Evolutionary conservation across 2,797 vertebrate species (phyloP).

Genomic region (Uromys caudimaculatus): DNA sequence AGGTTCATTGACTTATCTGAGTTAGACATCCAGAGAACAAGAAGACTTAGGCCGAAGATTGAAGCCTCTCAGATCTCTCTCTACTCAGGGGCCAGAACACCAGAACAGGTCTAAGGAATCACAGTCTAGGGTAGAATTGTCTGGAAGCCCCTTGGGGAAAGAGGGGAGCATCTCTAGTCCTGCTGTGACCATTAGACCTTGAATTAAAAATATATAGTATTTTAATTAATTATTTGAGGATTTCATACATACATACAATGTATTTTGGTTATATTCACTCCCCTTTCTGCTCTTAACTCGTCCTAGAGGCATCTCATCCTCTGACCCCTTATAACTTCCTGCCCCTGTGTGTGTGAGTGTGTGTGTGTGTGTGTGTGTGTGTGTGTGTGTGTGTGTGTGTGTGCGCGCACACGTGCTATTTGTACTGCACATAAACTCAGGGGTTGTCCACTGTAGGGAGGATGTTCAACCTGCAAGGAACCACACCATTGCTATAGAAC

Average conservation of each 20-base stretch:
- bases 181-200: neutral
- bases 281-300: too few species aligned
- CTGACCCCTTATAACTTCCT: neutral
- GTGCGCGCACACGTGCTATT: too few species aligned
- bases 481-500: neutral
- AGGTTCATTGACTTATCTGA: neutral
- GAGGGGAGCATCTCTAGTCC: neutral
- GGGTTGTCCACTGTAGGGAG: neutral
- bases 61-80: neutral
- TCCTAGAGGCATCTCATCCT: neutral
- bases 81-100: neutral
- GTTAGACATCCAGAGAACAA: neutral
- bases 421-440: neutral
- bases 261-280: neutral
- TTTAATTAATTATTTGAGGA: neutral
- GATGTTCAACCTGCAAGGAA: neutral
- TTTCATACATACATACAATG: neutral
- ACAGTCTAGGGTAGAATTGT: fast-evolving
- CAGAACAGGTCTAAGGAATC: neutral
- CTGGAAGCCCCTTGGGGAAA: fast-evolving
- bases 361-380: neutral
- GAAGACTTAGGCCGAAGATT: neutral
- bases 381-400: neutral
- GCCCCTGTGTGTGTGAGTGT: neutral
- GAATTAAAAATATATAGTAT: neutral